Percentiles rank a stretch among this genome's conserved stretches.
Evolutionary conservation across 2,888 invertebrate species (phyloP).

Genomic region (Lordiphosa fenestrarum): DNA sequence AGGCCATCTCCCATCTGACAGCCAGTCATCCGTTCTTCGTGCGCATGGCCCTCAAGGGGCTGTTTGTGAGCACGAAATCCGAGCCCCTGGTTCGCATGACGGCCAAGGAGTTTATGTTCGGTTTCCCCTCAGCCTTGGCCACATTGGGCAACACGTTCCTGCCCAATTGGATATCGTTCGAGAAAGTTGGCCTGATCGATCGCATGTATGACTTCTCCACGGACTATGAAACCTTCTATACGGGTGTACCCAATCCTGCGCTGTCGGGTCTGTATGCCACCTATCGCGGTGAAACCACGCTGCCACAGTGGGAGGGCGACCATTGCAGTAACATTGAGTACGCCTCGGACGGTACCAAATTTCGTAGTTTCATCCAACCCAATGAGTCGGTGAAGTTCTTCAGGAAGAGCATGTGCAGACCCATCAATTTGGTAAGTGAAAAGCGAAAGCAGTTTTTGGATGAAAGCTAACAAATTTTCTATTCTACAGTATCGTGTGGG

Average conservation of each 20-base stretch:
- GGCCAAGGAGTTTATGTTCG: slow-evolving; percentile 94
- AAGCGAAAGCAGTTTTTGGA: background rate
- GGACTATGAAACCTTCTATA: slow-evolving; percentile 89
- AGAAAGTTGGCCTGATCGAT: slow-evolving; percentile 93
- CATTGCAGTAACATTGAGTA: slow-evolving; percentile 89
- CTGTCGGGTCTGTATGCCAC: slow-evolving; percentile 88
- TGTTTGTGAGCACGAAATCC: slow-evolving; percentile 86
- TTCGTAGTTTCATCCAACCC: slow-evolving; percentile 85
- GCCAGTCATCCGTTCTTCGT: slow-evolving; percentile 85
- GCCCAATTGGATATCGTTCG: slow-evolving; percentile 92
- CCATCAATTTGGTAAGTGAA: slow-evolving; percentile 86
- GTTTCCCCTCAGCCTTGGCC: slow-evolving; percentile 90
- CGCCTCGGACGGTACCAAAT: slow-evolving; percentile 93
- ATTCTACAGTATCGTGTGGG: slow-evolving; percentile 82
- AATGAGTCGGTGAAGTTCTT: slow-evolving; percentile 88
- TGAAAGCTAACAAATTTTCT: slow-evolving; percentile 16
- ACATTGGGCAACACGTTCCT: slow-evolving; percentile 90
- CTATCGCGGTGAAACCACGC: slow-evolving; percentile 86
- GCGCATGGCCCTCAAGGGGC: slow-evolving; percentile 85
- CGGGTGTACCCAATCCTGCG: slow-evolving; percentile 84
- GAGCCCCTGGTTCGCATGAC: slow-evolving; percentile 89
- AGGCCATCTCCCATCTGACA: slow-evolving; percentile 92
- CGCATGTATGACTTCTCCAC: slow-evolving; percentile 92
- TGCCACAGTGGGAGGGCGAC: slow-evolving; percentile 89
- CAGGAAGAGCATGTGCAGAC: slow-evolving; percentile 91